phyloP scores from a whole-genome alignment of 2,797 vertebrate species.

The Eutrigla gurnardus region DNA sequence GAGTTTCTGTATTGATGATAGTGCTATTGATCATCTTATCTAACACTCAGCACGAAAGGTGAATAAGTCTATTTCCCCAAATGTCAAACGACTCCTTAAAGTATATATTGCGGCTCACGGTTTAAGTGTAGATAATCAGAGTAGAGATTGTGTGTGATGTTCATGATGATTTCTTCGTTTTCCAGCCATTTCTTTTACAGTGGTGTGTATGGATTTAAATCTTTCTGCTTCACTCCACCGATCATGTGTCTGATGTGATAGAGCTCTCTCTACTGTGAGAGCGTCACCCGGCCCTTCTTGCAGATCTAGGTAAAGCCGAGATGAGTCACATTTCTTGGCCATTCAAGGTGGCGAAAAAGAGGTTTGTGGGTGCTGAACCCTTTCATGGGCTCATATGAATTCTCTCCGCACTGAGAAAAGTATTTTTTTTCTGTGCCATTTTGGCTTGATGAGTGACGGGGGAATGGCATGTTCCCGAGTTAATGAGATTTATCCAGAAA shows the following conservation, averaged over 20 bases:
- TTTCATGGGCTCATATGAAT: conserved; percentile 54
- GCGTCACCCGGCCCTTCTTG: not conserved
- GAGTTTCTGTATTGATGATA: not conserved
- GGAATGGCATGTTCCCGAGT: conserved; percentile 67
- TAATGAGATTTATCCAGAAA: conserved; percentile 81
- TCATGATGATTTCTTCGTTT: not conserved
- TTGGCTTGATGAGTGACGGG: conserved; percentile 68
- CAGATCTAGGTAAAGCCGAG: conserved; percentile 4
- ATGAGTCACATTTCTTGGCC: not conserved
- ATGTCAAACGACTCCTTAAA: not conserved
- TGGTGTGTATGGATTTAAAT: not conserved
- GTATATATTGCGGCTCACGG: not conserved
- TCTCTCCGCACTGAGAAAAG: conserved; percentile 58
- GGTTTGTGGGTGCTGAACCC: conserved; percentile 14
- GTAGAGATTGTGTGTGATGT: not conserved
- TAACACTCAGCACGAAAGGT: not conserved
- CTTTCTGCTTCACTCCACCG: not conserved
- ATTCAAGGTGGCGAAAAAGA: conserved; percentile 6
- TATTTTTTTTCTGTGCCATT: conserved; percentile 75
- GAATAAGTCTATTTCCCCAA: not conserved
- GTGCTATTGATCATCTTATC: not conserved
- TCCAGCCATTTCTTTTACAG: not conserved
- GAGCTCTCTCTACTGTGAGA: not conserved
- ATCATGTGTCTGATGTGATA: not conserved
- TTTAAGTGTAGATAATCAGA: not conserved